Evolutionary conservation across 2,888 invertebrate genomes (phyloP).

Genomic region (Andrena bucephala): DNA sequence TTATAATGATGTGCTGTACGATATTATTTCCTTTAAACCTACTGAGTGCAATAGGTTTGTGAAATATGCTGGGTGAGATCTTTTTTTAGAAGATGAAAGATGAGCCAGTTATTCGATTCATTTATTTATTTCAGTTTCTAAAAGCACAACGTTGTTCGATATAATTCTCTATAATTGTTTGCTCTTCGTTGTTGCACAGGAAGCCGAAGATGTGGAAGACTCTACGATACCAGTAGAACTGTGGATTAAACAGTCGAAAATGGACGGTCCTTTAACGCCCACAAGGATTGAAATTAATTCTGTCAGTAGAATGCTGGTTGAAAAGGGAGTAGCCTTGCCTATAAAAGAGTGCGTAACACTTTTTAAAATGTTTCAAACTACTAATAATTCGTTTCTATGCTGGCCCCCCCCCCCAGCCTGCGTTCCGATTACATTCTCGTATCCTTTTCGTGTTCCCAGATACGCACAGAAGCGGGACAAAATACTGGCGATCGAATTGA

Average conservation of each 20-base stretch:
- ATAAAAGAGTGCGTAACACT: conserved; percentile 79
- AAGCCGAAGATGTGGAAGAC: conserved; percentile 68
- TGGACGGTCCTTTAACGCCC: conserved; percentile 89
- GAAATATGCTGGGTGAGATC: too few relatives aligned
- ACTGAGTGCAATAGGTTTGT: too few relatives aligned
- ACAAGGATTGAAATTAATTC: conserved; percentile 88
- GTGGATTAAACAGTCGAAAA: conserved; percentile 88
- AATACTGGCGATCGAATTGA: conserved; percentile 77
- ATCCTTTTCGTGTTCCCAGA: conserved; percentile 39
- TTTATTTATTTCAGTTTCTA: too few relatives aligned
- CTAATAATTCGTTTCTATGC: neutral
- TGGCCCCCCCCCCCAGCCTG: neutral
- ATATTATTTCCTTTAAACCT: too few relatives aligned
- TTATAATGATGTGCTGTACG: too few relatives aligned
- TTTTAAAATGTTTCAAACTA: neutral
- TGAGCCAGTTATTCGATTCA: too few relatives aligned
- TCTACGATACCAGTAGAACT: conserved; percentile 87
- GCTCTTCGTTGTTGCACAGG: conserved; percentile 9
- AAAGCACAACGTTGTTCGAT: too few relatives aligned
- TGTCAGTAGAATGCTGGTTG: conserved; percentile 89
- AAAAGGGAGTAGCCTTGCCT: conserved; percentile 88
- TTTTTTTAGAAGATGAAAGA: too few relatives aligned
- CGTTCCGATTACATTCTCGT: neutral
- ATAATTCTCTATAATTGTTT: neutral
- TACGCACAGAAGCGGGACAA: conserved; percentile 67